Percentiles rank a stretch among this genome's conserved stretches.
Conservation (phyloP, 2,113 vertebrate species). For the Mastomys natalensis region DNA sequence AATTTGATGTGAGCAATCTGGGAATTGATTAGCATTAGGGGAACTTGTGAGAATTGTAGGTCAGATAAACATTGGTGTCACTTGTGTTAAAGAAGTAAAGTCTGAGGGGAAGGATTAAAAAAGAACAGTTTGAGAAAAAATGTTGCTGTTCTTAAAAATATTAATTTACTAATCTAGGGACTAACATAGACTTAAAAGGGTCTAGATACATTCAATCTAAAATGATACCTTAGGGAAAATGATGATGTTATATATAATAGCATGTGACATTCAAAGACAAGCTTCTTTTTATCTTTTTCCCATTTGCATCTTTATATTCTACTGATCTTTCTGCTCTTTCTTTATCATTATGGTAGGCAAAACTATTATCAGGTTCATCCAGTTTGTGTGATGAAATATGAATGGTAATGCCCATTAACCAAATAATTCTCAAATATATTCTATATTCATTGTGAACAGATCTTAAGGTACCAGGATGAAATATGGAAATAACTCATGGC, state of each 20-base stretch:
- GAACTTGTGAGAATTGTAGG: slow-evolving; percentile 36
- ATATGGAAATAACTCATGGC: background rate
- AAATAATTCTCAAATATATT: background rate
- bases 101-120: accelerated
- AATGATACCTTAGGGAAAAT: slow-evolving; percentile 14
- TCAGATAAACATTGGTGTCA: slow-evolving; percentile 40
- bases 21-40: slow-evolving; percentile 56
- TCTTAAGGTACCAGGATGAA: background rate
- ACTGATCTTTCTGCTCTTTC: background rate
- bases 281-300: background rate
- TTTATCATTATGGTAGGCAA: background rate
- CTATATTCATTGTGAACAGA: slow-evolving; percentile 14
- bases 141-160: background rate
- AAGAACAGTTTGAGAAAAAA: background rate
- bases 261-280: background rate
- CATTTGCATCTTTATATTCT: background rate
- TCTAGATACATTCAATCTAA: background rate
- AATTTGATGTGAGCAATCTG: slow-evolving; percentile 53
- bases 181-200: background rate
- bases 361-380: background rate
- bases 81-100: slow-evolving; percentile 41
- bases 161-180: background rate
- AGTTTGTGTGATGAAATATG: background rate
- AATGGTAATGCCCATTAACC: background rate
- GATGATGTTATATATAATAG: background rate